These are phyloP conservation scores for Lamproptera curius DNA, from an alignment of 2,888 invertebrate species.

Conservation along the genomic window DNA sequence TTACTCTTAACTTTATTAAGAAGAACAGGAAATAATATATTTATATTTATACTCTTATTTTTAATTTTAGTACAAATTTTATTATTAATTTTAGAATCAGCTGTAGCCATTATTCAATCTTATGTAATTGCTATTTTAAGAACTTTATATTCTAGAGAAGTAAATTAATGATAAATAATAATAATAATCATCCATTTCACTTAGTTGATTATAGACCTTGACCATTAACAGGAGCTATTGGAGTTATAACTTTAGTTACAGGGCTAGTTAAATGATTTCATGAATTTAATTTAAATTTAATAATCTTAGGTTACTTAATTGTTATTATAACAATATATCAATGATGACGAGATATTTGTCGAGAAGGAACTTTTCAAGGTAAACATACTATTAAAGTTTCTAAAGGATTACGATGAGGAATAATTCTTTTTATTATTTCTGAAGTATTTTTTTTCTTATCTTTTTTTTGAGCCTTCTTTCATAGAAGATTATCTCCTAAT, in stretches of 20 bases:
- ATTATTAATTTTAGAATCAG: constrained; percentile 76
- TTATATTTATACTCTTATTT: constrained; percentile 43
- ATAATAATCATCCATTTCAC: constrained; percentile 1
- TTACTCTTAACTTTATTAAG: too few relatives aligned
- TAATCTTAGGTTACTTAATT: not conserved
- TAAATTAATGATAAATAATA: constrained; percentile 71
- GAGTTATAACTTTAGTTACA: constrained; percentile 74
- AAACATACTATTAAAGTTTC: constrained; percentile 78
- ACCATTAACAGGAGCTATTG: constrained; percentile 52
- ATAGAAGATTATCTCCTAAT: constrained; percentile 39
- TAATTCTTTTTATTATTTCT: constrained; percentile 70
- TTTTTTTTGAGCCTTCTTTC: constrained; percentile 80
- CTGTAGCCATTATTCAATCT: constrained; percentile 81
- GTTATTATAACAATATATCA: not conserved
- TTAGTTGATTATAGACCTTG: not conserved
- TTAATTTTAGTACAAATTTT: constrained; percentile 68
- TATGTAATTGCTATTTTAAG: constrained; percentile 82
- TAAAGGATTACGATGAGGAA: constrained; percentile 81
- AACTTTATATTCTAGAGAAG: constrained; percentile 83
- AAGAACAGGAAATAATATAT: constrained; percentile 33
- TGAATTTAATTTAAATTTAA: constrained; percentile 1
- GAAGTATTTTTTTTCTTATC: constrained; percentile 80
- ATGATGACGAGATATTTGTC: constrained; percentile 88
- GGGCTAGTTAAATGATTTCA: constrained; percentile 81
- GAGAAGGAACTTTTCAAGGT: constrained; percentile 81